These are phyloP conservation scores for Scomber colias DNA, from an alignment of 2,113 vertebrate genomes.

Conservation along the genomic window DNA sequence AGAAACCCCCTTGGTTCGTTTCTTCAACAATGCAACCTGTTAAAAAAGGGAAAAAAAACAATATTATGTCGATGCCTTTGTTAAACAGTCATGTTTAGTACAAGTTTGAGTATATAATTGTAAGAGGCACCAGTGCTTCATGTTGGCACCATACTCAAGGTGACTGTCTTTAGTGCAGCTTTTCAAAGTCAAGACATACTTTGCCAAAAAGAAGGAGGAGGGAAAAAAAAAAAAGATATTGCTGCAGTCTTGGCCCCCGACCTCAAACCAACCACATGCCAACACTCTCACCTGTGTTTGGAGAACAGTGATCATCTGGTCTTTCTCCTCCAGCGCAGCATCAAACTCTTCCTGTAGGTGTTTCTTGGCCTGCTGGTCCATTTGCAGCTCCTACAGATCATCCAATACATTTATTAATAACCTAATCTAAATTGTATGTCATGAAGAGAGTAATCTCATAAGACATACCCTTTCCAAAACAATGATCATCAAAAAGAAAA, in stretches of 20 bases:
- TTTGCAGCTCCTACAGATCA: slow-evolving; percentile 92
- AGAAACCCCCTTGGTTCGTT: slow-evolving; percentile 84
- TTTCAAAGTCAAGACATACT: background rate
- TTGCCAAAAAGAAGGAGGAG: too few relatives aligned
- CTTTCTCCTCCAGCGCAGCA: slow-evolving; percentile 95
- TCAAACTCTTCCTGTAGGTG: slow-evolving; percentile 99
- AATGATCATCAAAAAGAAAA: background rate
- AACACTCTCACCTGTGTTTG: slow-evolving; percentile 91
- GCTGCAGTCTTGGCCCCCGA: background rate
- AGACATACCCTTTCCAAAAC: background rate
- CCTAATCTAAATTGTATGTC: too few relatives aligned
- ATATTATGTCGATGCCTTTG: too few relatives aligned
- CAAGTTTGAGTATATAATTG: too few relatives aligned
- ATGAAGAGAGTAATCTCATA: too few relatives aligned
- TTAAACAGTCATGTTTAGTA: too few relatives aligned
- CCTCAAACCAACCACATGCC: background rate
- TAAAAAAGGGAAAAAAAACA: background rate
- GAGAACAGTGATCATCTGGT: slow-evolving; percentile 95
- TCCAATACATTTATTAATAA: background rate
- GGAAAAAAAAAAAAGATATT: background rate
- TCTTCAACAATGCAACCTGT: slow-evolving; percentile 93
- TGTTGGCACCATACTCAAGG: too few relatives aligned
- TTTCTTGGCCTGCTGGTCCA: slow-evolving; percentile 98
- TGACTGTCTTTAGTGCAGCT: background rate
- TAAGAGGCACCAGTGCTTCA: too few relatives aligned